Evolutionary conservation across 2,113 vertebrate species (phyloP), one percentile per base, ranked within the genome.

Genomic region (Leuciscus idus): DNA sequence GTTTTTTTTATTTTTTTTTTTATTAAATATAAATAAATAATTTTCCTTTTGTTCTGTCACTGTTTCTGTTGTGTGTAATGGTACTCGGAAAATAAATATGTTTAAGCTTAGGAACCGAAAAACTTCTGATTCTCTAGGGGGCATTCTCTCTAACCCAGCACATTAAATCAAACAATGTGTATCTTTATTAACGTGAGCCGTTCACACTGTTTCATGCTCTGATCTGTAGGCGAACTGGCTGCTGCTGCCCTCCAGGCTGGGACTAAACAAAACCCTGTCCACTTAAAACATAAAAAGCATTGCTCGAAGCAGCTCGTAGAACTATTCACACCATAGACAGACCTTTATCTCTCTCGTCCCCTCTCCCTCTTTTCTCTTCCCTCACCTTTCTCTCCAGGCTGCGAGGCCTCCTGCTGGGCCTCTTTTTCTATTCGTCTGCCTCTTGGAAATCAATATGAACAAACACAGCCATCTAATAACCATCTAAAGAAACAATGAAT

Each of bases 161-260:
- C 33, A 15, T 90, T 39, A 86, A 74, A 82, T 78, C 68, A 46
- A 83, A 66, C 70, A 85, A 85, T 90, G 91, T 92, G 90, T 30
- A 90, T 92, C 91, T 89, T 85, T 92, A 89, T 93, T 93, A 93
- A 83, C 89, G 87, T 92, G 90, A 89, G 87, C 50, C 55, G 75
- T 21, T 68, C 30, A 84, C 59, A 79, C 70, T 83, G 85, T 66
- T 28, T 64, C 3, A 28, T 61, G 73, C 61, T 86, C 62, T 88
- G 87, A 83, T 83, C 85, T 80, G 57, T 64, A 84, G 81, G 70
- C n/a, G 9, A 59, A 55, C 50, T 66, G 57, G 81, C 64, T 72
- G 77, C 66, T 77, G 48, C 55, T 81, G 90, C 81, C 87, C 89
- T 82, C 39, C 43, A 52, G 80, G 26, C 46, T 84, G 88, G 82